phyloP scores from a whole-genome alignment of 1,140 invertebrate genomes.

The Coptotermes formosanus region DNA sequence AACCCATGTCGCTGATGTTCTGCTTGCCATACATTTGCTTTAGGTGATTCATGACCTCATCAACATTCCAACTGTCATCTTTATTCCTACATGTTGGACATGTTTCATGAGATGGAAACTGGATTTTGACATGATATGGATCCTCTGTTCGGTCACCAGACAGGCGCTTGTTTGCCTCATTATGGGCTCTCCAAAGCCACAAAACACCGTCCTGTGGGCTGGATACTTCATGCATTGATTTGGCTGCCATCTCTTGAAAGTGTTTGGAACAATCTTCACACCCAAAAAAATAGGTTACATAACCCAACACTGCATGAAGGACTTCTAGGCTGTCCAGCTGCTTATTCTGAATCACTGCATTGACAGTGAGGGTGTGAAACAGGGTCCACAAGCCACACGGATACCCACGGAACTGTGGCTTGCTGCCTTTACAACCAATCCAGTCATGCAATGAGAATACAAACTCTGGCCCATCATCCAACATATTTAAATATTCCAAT shows the following conservation, averaged over 20 bases:
- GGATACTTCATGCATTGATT: slow-evolving; percentile 65
- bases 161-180: slow-evolving; percentile 87
- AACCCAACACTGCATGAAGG: slow-evolving; percentile 79
- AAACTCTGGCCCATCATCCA: slow-evolving; percentile 53
- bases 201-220: slow-evolving; percentile 73
- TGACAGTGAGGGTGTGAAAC: slow-evolving; percentile 91
- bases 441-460: slow-evolving; percentile 62
- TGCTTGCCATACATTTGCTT: slow-evolving; percentile 66
- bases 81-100: slow-evolving; percentile 69
- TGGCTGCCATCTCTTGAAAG: slow-evolving; percentile 77
- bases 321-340: slow-evolving; percentile 60
- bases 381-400: slow-evolving; percentile 94
- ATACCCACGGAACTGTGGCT: slow-evolving; percentile 75
- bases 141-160: slow-evolving; percentile 87
- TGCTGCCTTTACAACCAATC: slow-evolving; percentile 81
- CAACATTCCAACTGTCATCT: slow-evolving; percentile 62
- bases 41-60: slow-evolving; percentile 72
- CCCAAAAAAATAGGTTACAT: slow-evolving; percentile 91
- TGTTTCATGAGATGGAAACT: slow-evolving; percentile 73
- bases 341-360: slow-evolving; percentile 56
- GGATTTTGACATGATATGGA: slow-evolving; percentile 83
- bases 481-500: slow-evolving; percentile 50
- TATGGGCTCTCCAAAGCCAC: slow-evolving; percentile 95
- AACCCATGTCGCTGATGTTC: slow-evolving; percentile 53
- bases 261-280: slow-evolving; percentile 88